Conservation (phyloP, 1,140 invertebrate genomes). For the Rhagoletis zephyria region DNA sequence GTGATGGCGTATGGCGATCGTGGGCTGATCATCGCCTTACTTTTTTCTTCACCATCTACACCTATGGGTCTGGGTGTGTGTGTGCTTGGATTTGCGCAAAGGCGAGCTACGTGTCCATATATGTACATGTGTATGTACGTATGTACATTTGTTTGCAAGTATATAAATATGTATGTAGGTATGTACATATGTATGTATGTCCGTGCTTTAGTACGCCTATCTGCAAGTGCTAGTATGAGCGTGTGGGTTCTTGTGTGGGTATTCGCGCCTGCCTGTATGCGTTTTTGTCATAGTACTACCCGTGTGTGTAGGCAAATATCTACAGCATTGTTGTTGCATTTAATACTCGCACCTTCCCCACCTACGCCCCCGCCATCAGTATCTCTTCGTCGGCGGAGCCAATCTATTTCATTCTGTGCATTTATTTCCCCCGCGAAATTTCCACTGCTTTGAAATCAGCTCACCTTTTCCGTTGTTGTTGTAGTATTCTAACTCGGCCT, state of each 20-base stretch:
- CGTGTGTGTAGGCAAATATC: conserved; percentile 24
- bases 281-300: conserved; percentile 1
- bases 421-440: conserved; percentile 33
- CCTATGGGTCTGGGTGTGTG: conserved; percentile 12
- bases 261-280: not conserved
- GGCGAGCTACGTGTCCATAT: conserved; percentile 11
- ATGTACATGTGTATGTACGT: conserved; percentile 28
- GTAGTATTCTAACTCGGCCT: not conserved
- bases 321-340: not conserved
- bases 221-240: not conserved
- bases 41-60: conserved; percentile 22
- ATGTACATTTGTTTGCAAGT: not conserved
- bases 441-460: conserved; percentile 32
- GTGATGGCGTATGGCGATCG: conserved; percentile 54
- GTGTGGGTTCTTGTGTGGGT: conserved; percentile 48
- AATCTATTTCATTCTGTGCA: conserved; percentile 20
- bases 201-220: not conserved
- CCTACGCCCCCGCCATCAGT: not conserved
- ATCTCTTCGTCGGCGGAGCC: not conserved
- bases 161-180: not conserved
- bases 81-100: conserved; percentile 49
- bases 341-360: not conserved
- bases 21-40: conserved; percentile 58
- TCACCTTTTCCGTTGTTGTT: conserved; percentile 21
- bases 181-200: not conserved